Evolutionary conservation across 30 jellyfish, hydroid and myxozoan genomes (phyloP).

Genomic region (Mastigias papua): DNA sequence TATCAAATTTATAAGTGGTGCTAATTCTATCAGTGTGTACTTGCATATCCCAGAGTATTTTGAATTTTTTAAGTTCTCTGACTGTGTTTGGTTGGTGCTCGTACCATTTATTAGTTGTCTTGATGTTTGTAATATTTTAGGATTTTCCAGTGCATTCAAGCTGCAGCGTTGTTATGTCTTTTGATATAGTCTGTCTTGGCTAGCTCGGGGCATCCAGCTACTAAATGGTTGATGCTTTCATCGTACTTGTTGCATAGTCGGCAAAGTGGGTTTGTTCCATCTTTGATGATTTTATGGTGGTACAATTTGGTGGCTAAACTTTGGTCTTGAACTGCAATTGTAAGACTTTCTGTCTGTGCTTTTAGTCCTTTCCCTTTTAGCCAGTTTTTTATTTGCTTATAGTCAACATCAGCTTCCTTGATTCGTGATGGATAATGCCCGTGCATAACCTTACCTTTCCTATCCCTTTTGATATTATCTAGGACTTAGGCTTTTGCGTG

Average conservation of each 20-base stretch:
- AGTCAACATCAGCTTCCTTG: neutral
- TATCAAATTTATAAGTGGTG: slow-evolving; percentile 13
- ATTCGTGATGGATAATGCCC: too few species aligned
- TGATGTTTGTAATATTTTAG: neutral
- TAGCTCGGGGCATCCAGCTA: slow-evolving; percentile 22
- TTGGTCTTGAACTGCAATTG: slow-evolving; percentile 29
- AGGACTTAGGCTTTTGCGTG: too few species aligned
- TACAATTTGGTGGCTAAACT: slow-evolving; percentile 24
- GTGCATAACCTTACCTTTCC: too few species aligned
- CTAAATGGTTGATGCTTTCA: slow-evolving; percentile 10
- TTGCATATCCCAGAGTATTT: slow-evolving; percentile 25
- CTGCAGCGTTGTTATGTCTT: slow-evolving; percentile 25
- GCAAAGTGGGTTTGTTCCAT: slow-evolving; percentile 24
- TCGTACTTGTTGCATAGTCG: slow-evolving; percentile 5
- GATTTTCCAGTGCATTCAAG: slow-evolving; percentile 13
- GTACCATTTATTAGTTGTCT: slow-evolving; percentile 14
- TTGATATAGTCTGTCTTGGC: slow-evolving; percentile 27
- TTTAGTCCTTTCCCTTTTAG: neutral
- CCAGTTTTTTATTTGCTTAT: neutral
- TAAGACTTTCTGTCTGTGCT: slow-evolving; percentile 20
- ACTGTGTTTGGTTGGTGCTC: slow-evolving; percentile 30
- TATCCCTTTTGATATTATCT: too few species aligned
- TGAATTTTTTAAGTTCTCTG: slow-evolving; percentile 7
- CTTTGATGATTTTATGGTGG: slow-evolving; percentile 24
- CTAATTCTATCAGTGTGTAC: slow-evolving; percentile 18